Base-by-base conservation (phyloP, 2,113 vertebrate genomes). In the Ascaphus truei region DNA sequence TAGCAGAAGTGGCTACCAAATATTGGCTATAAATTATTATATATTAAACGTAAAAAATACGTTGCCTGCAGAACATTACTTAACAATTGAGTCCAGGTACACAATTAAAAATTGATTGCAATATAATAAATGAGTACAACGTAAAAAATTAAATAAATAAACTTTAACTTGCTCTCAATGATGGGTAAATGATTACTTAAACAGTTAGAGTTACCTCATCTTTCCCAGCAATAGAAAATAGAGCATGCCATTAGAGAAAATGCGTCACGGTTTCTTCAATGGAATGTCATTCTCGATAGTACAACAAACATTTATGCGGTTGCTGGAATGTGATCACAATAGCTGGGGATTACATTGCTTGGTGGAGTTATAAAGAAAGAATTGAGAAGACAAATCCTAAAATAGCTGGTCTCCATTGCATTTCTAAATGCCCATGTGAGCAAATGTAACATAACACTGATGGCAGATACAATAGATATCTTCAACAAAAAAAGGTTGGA, bases 271-370 rank as follows among this genome's bases (percentile, higher is more conserved):
- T 34, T 31, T 61, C 58, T 50, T 50, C 6, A 69, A 50, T 52
- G 34, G 56, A 69, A 69, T 61, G 67, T 20, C 23, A 69, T 48
- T 61, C 45, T 29, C 25, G 22, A 27, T 15, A 36, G 56, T 29
- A 39, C 67, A 69, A 52, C 41, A 68, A 59, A 68, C 41, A 68
- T 48, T 60, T 20, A 51, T 69, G 67, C 41, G 67, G 67, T 60
- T 60, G 23, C 22, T 61, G 56, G 67, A 60, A 52, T 61, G 67
- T 52, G n/a, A 52, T 50, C 30, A 39, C 45, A 69, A 52, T 61
- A 39, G 31, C 23, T 15, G 30, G 50, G 67, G 26, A 69, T 69
- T 61, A 60, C 13, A 37, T 22, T 29, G 20, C 33, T 69, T 60
- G 51, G 30, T 10, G 34, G 25, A 30, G 27, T 33, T 52, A 50